Base-by-base conservation (phyloP, 2,888 invertebrate species). In the Incurvaria masculella region DNA sequence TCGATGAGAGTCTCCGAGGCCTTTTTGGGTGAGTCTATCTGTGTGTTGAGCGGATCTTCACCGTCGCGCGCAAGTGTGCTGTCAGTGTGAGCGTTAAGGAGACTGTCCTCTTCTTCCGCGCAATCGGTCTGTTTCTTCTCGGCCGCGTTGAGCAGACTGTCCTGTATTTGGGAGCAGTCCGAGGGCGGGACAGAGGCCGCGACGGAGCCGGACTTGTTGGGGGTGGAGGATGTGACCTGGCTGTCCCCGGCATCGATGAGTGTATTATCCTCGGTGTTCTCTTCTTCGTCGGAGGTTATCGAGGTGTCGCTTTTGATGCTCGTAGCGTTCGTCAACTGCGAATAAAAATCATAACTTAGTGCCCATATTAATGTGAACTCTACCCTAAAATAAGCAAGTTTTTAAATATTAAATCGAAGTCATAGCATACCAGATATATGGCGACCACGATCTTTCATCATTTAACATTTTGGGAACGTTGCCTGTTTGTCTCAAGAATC, bases 321-420 rank as follows among this genome's bases (percentile, higher is more conserved):
- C 5, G 65, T 64, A 1, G 63, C 61, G 52, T 68, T 72, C 18
- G 74, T 72, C 27, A 73, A 52, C 76, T 76, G 66, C 19, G 68
- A 52, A 67, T 17, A 4, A 40, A 42, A 47, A 49, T 16, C 23
- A 23, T 23, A 23, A n/a, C n/a, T n/a, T n/a, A n/a, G n/a, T n/a
- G n/a, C n/a, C n/a, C n/a, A n/a, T n/a, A n/a, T n/a, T n/a, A n/a
- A n/a, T n/a, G n/a, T n/a, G n/a, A n/a, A n/a, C n/a, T n/a, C n/a
- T n/a, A n/a, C n/a, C n/a, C n/a, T n/a, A n/a, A n/a, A n/a, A n/a
- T n/a, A n/a, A n/a, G n/a, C n/a, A n/a, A n/a, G n/a, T n/a, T n/a
- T n/a, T n/a, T n/a, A n/a, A n/a, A n/a, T n/a, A n/a, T n/a, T n/a
- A n/a, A n/a, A n/a, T n/a, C n/a, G n/a, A n/a, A n/a, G n/a, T n/a